Evolutionary conservation across 2,888 invertebrate genomes (phyloP).

Genomic region (Scotopteryx bipunctaria): DNA sequence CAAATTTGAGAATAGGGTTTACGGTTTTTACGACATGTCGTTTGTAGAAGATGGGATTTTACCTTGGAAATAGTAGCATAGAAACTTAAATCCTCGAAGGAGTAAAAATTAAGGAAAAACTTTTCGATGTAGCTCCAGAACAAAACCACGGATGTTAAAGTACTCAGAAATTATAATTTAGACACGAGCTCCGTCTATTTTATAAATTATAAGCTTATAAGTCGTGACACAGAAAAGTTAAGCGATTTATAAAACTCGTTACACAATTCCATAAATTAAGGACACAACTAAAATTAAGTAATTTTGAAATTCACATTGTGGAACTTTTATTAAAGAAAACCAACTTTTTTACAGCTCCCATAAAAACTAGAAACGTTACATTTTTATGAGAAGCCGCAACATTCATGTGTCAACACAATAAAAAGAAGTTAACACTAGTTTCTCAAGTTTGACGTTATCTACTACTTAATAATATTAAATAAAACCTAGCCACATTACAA

Average conservation of each 20-base stretch:
- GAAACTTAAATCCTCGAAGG: neutral
- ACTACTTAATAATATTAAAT: neutral
- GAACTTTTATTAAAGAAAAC: slow-evolving; percentile 36
- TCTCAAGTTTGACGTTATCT: neutral
- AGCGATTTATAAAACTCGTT: slow-evolving; percentile 41
- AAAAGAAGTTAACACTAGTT: slow-evolving; percentile 20
- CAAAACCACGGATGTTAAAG: slow-evolving; percentile 27
- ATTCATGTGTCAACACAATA: slow-evolving; percentile 46
- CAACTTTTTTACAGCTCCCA: slow-evolving; percentile 37
- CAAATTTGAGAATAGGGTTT: slow-evolving; percentile 26
- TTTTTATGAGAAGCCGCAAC: slow-evolving; percentile 35
- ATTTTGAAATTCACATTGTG: slow-evolving; percentile 37
- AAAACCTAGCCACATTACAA: too few species aligned
- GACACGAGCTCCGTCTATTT: slow-evolving; percentile 31
- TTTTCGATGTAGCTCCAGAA: slow-evolving; percentile 1
- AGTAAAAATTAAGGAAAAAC: neutral
- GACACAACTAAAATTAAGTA: slow-evolving; percentile 36
- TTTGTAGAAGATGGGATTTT: slow-evolving; percentile 8
- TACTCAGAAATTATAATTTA: slow-evolving; percentile 21
- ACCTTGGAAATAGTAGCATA: neutral
- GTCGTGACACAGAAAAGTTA: slow-evolving; percentile 38
- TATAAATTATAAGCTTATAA: slow-evolving; percentile 33
- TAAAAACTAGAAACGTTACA: slow-evolving; percentile 34
- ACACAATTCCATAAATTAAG: slow-evolving; percentile 40
- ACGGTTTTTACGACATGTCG: slow-evolving; percentile 25